A percentile compares a stretch with the other conserved stretches of the same genome.
These are phyloP conservation scores for Diploscapter pachys DNA, from an alignment of 1,140 invertebrate genomes.

Conservation along the genomic window DNA sequence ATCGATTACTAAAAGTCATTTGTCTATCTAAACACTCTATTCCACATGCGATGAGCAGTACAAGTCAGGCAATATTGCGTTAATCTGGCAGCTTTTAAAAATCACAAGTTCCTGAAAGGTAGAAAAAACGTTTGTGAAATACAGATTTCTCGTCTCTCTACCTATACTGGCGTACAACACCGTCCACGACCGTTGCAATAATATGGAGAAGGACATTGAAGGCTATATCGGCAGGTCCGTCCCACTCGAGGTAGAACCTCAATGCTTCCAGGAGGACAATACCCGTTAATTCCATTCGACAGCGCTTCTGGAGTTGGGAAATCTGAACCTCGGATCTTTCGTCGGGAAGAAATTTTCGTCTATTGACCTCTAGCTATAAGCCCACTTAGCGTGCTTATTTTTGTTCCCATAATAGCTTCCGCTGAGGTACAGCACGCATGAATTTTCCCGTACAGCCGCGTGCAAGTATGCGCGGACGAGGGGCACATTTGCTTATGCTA, in stretches of 20 bases:
- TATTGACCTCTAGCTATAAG: too few relatives aligned
- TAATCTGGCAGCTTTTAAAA: too few relatives aligned
- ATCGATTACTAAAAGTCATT: too few relatives aligned
- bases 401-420: too few relatives aligned
- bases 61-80: too few relatives aligned
- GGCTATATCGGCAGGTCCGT: constrained; percentile 19
- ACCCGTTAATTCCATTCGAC: constrained; percentile 9
- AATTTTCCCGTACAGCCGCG: constrained; percentile 10
- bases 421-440: constrained; percentile 1
- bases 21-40: too few relatives aligned
- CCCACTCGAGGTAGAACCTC: constrained; percentile 32
- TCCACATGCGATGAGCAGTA: too few relatives aligned
- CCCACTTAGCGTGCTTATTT: too few relatives aligned
- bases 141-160: neutral
- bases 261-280: constrained; percentile 20
- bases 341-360: too few relatives aligned
- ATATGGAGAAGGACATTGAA: constrained; percentile 32
- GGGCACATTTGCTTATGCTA: constrained; percentile 19
- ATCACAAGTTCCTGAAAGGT: too few relatives aligned
- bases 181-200: constrained; percentile 30
- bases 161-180: constrained; percentile 23
- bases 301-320: neutral
- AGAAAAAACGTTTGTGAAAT: too few relatives aligned
- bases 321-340: too few relatives aligned
- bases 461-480: constrained; percentile 18